Evolutionary conservation across 1,140 invertebrate species (phyloP).

Genomic region (Acromyrmex echinatior): DNA sequence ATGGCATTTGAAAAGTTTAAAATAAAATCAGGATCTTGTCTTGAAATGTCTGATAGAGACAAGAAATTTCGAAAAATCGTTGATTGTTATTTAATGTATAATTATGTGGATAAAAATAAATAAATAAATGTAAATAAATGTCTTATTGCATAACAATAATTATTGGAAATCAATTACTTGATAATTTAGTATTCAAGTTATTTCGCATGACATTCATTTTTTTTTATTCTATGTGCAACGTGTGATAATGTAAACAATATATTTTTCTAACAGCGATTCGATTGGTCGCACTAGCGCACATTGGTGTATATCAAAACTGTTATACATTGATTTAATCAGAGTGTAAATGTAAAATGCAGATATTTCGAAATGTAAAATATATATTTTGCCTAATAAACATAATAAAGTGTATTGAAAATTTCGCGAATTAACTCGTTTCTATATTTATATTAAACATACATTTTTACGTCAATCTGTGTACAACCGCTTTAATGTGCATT

Average conservation of each 20-base stretch:
- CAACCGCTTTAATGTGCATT: too few species aligned
- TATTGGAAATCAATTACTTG: neutral
- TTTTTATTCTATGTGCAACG: neutral
- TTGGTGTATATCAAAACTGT: too few species aligned
- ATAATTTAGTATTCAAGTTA: conserved; percentile 14
- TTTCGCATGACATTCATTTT: neutral
- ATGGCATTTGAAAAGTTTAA: neutral
- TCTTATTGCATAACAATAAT: conserved; percentile 4
- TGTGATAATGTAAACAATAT: neutral
- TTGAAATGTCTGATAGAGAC: neutral
- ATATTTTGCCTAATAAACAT: too few species aligned
- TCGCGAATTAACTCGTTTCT: too few species aligned
- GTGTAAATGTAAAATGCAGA: too few species aligned
- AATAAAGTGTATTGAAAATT: too few species aligned
- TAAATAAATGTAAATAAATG: neutral
- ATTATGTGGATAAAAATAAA: conserved; percentile 8
- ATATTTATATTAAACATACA: too few species aligned
- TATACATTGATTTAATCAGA: too few species aligned
- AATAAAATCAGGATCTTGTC: conserved; percentile 1
- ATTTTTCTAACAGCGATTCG: neutral
- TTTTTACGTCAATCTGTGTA: too few species aligned
- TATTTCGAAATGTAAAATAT: too few species aligned
- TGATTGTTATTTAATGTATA: neutral
- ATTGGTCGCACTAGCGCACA: too few species aligned
- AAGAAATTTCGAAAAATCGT: neutral